phyloP scores from a whole-genome alignment of 2,113 vertebrate genomes.

The Cyphomyrus plagiostoma region DNA sequence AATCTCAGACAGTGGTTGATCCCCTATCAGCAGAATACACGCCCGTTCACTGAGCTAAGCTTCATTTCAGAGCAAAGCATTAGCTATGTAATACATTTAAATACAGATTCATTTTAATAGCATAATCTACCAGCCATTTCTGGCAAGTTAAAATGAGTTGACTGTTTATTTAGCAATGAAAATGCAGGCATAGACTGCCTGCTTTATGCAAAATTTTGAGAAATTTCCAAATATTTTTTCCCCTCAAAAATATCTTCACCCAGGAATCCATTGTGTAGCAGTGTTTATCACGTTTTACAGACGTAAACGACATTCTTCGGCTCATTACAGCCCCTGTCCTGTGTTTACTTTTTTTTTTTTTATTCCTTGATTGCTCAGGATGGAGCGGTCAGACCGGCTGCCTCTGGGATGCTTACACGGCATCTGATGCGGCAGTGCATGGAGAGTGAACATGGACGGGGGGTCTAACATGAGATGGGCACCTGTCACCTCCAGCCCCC shows the following conservation, averaged over 20 bases:
- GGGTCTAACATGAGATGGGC: neutral
- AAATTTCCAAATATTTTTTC: neutral
- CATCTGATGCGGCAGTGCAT: neutral
- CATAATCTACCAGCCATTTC: neutral
- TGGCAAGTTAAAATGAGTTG: neutral
- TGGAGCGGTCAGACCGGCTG: neutral
- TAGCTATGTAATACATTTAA: neutral
- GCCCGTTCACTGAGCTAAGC: neutral
- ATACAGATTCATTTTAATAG: neutral
- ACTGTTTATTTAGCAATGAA: neutral
- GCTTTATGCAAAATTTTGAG: neutral
- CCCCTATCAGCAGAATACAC: neutral
- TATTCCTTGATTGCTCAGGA: neutral
- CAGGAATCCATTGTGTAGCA: neutral
- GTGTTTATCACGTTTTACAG: neutral
- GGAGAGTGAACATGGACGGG: neutral
- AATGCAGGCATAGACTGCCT: neutral
- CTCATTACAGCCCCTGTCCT: neutral
- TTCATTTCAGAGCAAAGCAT: neutral
- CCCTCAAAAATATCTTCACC: neutral
- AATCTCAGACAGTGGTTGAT: neutral
- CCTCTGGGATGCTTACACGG: neutral
- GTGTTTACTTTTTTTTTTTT: neutral
- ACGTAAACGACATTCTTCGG: neutral
- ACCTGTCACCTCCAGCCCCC: neutral